Conservation (phyloP, 2,113 vertebrate species). For the Turdus rufiventris region DNA sequence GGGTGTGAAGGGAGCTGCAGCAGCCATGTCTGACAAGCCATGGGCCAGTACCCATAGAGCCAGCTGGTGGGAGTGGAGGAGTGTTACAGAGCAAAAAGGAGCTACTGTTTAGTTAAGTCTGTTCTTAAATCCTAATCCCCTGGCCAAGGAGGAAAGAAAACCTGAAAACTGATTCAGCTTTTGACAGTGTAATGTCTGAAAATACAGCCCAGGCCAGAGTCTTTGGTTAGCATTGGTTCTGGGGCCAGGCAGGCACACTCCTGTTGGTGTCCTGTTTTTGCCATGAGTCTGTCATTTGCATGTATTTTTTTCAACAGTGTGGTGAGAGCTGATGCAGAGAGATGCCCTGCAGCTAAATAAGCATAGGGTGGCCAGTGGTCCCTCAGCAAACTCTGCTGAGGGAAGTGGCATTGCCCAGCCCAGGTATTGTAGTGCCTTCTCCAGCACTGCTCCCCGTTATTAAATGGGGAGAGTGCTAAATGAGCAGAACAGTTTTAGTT, state of each 20-base stretch:
- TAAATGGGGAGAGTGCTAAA: background rate
- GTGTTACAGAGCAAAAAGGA: background rate
- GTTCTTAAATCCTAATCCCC: background rate
- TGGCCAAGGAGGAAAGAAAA: background rate
- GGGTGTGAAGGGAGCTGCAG: background rate
- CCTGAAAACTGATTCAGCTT: background rate
- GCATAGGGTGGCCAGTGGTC: background rate
- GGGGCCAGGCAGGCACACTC: background rate
- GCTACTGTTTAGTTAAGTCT: background rate
- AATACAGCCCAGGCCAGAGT: background rate
- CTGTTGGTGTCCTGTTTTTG: background rate
- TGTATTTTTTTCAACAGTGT: background rate
- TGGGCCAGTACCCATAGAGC: background rate
- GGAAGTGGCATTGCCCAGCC: background rate
- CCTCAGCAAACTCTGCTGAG: background rate
- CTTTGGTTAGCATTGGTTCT: background rate
- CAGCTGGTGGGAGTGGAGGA: background rate
- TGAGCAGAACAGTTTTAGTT: background rate
- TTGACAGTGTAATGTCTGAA: background rate
- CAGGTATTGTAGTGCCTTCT: background rate
- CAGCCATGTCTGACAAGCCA: accelerated
- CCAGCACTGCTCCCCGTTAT: background rate
- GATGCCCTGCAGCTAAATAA: background rate
- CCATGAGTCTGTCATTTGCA: background rate
- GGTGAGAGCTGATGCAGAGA: background rate